These are phyloP conservation scores for Enteromius trimaculatus DNA, from an alignment of 2,797 vertebrate genomes.

Conservation along the genomic window DNA sequence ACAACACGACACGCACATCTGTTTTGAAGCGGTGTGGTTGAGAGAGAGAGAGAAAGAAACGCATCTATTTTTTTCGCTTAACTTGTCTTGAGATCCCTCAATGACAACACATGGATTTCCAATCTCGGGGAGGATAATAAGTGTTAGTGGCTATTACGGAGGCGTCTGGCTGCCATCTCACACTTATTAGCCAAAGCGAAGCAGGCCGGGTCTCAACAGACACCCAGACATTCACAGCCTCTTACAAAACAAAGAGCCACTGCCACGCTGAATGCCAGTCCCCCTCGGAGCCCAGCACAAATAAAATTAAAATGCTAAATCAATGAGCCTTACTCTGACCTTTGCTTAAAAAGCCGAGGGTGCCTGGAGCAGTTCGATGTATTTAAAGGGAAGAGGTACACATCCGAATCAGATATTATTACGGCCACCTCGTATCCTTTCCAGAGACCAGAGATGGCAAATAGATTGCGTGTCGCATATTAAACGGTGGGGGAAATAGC, in stretches of 20 bases:
- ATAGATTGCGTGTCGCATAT: constrained; percentile 62
- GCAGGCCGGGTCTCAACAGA: constrained; percentile 63
- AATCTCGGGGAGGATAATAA: constrained; percentile 69
- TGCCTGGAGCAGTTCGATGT: constrained; percentile 64
- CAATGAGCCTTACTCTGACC: constrained; percentile 70
- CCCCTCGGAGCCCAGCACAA: constrained; percentile 67
- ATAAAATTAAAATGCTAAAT: constrained; percentile 73
- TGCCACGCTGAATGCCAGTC: constrained; percentile 67
- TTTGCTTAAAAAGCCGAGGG: constrained; percentile 67
- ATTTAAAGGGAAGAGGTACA: constrained; percentile 67
- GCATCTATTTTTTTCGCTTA: constrained; percentile 40
- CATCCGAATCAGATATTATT: constrained; percentile 67
- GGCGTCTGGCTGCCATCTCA: constrained; percentile 66
- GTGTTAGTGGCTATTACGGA: constrained; percentile 69
- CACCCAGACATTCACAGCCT: constrained; percentile 67
- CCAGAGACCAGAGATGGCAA: constrained; percentile 60
- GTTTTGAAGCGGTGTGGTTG: constrained; percentile 37
- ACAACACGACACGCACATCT: constrained; percentile 41
- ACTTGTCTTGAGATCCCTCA: constrained; percentile 56
- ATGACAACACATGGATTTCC: constrained; percentile 70
- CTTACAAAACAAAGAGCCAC: constrained; percentile 65
- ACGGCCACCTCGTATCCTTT: constrained; percentile 58
- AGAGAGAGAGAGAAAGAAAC: neutral
- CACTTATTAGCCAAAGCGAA: constrained; percentile 68
- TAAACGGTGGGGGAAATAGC: constrained; percentile 48